Base-by-base conservation (phyloP, 2,888 invertebrate genomes). In the Latrodectus hesperus region DNA sequence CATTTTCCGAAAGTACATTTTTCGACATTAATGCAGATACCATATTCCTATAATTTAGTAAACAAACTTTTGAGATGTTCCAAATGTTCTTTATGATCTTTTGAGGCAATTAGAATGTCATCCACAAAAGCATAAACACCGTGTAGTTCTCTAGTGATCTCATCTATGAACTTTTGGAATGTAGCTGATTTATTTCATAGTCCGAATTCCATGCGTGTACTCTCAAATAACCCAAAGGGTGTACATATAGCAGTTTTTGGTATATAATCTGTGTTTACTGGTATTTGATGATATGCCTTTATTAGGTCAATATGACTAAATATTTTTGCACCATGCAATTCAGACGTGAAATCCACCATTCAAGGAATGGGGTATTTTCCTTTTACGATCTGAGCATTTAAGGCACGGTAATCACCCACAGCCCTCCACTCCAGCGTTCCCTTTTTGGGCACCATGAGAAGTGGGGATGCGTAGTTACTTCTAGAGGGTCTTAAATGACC, bases 381-480 rank as follows among this genome's bases (percentile, higher is more conserved):
- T 38, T 38, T 38, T 38, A 38, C 38, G 38, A 16, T 60, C 9
- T 55, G 55, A 74, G 55, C 55, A 74, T 74, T 74, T 16, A 74
- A 12, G 55, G 74, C 53, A 0, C 68, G 49, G n/a, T 11, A 77
- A 65, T 78, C 70, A 12, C 78, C 78, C 11, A 68, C 68, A 1
- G 70, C 68, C 10, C 53, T 55, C 79, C 55, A 70, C 17, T 76
- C 67, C 17, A 71, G 14, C 6, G 71, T 70, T 11, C 71, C 79
- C 17, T 71, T 70, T 49, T 80, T 71, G 22, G 68, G 53, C 4
- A 78, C 70, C 10, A 53, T 70, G n/a, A 70, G 70, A 9, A 78
- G 70, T 53, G 55, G 55, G 55, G 6, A 55, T 55, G 1, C 6
- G 6, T 53, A 53, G 53, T 53, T 53, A 53, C 53, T 53, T 53